These are phyloP conservation scores for Xiphorhynchus erythropygius DNA, from an alignment of 2,797 vertebrate genomes.

Conservation along the genomic window DNA sequence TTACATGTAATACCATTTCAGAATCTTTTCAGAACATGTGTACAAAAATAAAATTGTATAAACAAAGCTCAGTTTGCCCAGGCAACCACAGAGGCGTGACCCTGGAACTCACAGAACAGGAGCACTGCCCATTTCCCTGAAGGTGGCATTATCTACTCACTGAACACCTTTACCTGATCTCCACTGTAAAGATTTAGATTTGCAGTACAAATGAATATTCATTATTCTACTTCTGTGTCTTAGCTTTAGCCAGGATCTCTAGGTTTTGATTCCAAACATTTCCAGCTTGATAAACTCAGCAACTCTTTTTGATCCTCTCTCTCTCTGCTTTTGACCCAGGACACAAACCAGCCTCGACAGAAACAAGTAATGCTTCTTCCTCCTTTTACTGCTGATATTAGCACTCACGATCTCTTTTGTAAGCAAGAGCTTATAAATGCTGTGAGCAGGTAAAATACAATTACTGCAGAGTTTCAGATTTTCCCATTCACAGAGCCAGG, in stretches of 20 bases:
- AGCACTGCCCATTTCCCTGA: fast-evolving
- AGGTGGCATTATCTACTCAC: background rate
- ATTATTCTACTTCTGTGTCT: background rate
- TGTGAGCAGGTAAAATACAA: background rate
- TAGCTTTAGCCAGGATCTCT: background rate
- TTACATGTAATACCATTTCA: background rate
- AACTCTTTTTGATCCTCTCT: background rate
- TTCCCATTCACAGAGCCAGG: background rate
- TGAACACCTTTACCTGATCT: background rate
- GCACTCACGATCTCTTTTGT: background rate
- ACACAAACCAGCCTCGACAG: background rate
- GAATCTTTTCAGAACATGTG: background rate
- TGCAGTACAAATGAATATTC: background rate
- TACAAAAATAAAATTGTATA: background rate
- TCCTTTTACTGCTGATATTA: background rate
- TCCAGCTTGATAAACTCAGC: background rate
- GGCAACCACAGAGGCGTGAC: background rate
- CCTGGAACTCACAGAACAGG: background rate
- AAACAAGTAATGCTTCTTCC: background rate
- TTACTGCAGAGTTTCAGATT: background rate
- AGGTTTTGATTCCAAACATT: background rate
- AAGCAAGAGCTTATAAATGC: background rate
- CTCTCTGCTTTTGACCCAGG: background rate
- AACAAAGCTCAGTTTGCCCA: background rate
- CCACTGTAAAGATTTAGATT: background rate